These are phyloP conservation scores for Lichenostomus cassidix DNA, from an alignment of 2,113 vertebrate species.

Conservation along the genomic window DNA sequence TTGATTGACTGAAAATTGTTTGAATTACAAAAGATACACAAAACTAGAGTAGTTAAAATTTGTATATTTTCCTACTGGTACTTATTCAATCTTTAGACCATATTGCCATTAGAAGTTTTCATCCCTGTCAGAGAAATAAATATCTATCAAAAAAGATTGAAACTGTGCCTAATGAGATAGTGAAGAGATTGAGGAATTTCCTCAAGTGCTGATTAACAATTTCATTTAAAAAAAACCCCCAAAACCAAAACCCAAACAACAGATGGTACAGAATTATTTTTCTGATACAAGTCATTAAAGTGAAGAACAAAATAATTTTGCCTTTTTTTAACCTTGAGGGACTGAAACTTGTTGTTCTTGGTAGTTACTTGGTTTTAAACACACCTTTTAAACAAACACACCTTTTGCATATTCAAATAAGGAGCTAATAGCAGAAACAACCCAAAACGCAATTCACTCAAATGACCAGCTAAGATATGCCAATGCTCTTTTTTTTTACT, in stretches of 20 bases:
- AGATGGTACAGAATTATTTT: slow-evolving; percentile 65
- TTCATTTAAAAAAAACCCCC: background rate
- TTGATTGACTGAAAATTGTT: background rate
- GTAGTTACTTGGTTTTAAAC: background rate
- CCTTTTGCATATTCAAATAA: background rate
- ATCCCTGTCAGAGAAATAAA: background rate
- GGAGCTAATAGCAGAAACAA: background rate
- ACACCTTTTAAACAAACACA: background rate
- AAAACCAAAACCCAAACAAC: slow-evolving; percentile 59
- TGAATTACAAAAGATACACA: background rate
- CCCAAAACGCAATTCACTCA: background rate
- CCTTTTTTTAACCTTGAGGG: background rate
- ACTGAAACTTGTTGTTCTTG: background rate
- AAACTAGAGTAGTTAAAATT: background rate
- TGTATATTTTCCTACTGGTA: background rate
- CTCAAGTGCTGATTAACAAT: slow-evolving; percentile 56
- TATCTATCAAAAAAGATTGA: slow-evolving; percentile 18
- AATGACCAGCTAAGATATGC: background rate
- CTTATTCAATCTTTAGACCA: slow-evolving; percentile 2
- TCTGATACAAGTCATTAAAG: slow-evolving; percentile 7
- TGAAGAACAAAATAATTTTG: slow-evolving; percentile 39
- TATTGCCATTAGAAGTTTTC: slow-evolving; percentile 7
- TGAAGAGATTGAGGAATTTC: slow-evolving; percentile 50
- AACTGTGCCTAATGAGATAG: slow-evolving; percentile 15
- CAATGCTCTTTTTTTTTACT: background rate